Evolutionary conservation across 2,888 invertebrate genomes (phyloP), one percentile per base, ranked within the genome.

Genomic region (Cantharis lateralis): DNA sequence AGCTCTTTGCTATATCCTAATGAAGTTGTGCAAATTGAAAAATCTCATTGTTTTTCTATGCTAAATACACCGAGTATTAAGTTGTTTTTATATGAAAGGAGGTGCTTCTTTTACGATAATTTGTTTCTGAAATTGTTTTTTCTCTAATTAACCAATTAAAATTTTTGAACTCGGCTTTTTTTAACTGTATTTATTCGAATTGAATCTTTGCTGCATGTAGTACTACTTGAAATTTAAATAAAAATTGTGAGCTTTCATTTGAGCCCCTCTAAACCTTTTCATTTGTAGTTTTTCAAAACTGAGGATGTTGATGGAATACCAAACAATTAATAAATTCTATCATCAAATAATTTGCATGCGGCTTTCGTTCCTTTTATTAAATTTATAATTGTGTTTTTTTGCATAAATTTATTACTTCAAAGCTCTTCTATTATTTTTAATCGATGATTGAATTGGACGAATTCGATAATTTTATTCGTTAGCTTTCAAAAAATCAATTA

Each of bases 1-100:
- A 76, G 61, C 76, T 72, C 66, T 62, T 63, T 72, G 71, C 74
- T 71, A 74, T 71, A 75, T 74, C 77, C 72, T 74, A 74, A 77
- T 75, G 77, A 77, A 75, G 74, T 77, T 75, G 72, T 72, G 77
- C 74, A 77, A 77, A 77, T 77, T 77, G 74, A 77, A 75, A 77
- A 77, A 71, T 75, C 74, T 66, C 74, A 71, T 75, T 72, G 75
- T 76, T 71, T 76, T 76, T 76, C 68, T 61, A 75, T 75, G 74
- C 74, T 66, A 75, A 75, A 75, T 61, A 61, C 64, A 75, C 70
- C 63, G 18, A 48, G 70, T 70, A 75, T 75, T 75, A 75, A 75
- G 66, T 71, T 75, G 63, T 71, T 75, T 32, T 66, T 61, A 48
- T 32, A 75, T 69, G 48, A 74, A 70, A 75, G 66, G 74, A 48